A percentile compares a stretch with the other conserved stretches of the same genome.
Evolutionary conservation across 2,888 invertebrate genomes (phyloP).

Genomic region (Salpingus planirostris): DNA sequence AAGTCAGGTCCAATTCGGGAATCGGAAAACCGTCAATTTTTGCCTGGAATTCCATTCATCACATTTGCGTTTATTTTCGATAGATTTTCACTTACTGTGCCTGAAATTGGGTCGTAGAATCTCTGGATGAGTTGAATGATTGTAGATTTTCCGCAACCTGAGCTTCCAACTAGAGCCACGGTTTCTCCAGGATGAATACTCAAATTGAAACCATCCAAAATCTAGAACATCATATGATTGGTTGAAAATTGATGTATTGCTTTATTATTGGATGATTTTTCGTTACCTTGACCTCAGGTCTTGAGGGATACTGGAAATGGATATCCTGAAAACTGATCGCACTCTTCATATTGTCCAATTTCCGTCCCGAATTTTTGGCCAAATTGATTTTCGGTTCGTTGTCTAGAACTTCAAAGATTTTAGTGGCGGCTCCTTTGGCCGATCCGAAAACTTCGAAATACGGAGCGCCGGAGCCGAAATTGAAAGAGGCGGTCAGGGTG

Average conservation of each 20-base stretch:
- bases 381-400: slow-evolving; percentile 65
- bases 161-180: slow-evolving; percentile 62
- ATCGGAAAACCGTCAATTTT: slow-evolving; percentile 57
- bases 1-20: slow-evolving; percentile 60
- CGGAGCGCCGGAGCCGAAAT: slow-evolving; percentile 72
- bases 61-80: too few species aligned
- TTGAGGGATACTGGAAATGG: slow-evolving; percentile 69
- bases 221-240: too few species aligned
- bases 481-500: slow-evolving; percentile 60
- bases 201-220: slow-evolving; percentile 56
- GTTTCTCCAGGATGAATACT: slow-evolving; percentile 62
- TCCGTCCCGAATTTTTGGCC: slow-evolving; percentile 48
- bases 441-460: slow-evolving; percentile 67
- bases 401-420: slow-evolving; percentile 67
- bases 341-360: slow-evolving; percentile 49
- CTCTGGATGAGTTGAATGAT: slow-evolving; percentile 63
- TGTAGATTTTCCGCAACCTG: slow-evolving; percentile 64
- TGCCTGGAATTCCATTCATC: slow-evolving; percentile 43
- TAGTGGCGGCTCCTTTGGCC: slow-evolving; percentile 69
- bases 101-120: slow-evolving; percentile 60
- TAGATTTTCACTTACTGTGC: slow-evolving; percentile 55
- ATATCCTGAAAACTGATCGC: slow-evolving; percentile 63
- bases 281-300: slow-evolving; percentile 65
- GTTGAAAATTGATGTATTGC: too few species aligned
- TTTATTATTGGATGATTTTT: too few species aligned